Base-by-base conservation (phyloP, 2,797 vertebrate species). In the Rousettus madagascariensis region DNA sequence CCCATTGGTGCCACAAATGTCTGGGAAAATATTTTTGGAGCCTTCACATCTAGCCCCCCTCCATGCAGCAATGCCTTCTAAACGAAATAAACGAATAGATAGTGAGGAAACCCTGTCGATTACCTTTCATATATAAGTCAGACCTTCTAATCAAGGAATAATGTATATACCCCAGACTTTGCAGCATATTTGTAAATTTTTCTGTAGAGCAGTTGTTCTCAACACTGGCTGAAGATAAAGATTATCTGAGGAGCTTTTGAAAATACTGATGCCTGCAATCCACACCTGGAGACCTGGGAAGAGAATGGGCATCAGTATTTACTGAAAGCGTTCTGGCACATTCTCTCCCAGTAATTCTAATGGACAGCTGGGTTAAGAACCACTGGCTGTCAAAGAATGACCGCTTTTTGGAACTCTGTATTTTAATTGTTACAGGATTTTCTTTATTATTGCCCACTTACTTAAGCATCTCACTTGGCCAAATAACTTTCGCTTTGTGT, bases 21-120 rank as follows among this genome's bases (percentile, higher is more conserved):
- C 83, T 94, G 65, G 74, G 49, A 97, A 41, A 82, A 75, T 61
- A 36, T 74, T 68, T 78, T 5, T 88, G 86, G 36, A 74, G 38
- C 28, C 33, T 19, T 53, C 46, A 26, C 19, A 30, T 16, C 15
- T 15, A 33, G 59, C 3, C 26, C 55, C 38, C 6, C 72, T 19
- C 6, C 41, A 51, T 41, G 74, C 26, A 74, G 38, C 28, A 74
- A 9, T 55, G 16, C 20, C 93, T 94, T 86, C 63, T 66, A 75
- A 91, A 53, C n/a, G 53, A 83, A 94, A 75, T 61, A 49, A 71
- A 85, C 63, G 17, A 65, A 53, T 57, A 22, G 19, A 43, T 43
- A 59, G 38, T 41, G 71, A 87, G 33, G 30, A 55, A 26, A 69
- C 15, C 36, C 93, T 46, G 26, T 8, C 61, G n/a, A 68, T 24